These are phyloP conservation scores for Megaceryle maxima DNA, from an alignment of 2,113 vertebrate species.

Conservation along the genomic window DNA sequence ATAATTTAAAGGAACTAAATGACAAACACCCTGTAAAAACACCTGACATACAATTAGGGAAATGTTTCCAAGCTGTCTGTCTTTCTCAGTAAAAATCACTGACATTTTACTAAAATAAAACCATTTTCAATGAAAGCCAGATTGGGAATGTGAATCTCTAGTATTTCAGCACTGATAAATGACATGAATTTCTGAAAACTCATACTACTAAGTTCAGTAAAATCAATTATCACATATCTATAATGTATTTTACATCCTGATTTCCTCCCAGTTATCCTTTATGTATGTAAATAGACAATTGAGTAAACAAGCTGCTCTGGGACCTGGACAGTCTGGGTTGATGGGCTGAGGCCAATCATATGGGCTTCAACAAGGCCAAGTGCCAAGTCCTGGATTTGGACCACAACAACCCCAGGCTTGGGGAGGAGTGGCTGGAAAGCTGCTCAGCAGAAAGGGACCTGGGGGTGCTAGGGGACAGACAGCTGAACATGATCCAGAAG, in stretches of 20 bases:
- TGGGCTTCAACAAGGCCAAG: too few species aligned
- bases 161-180: background rate
- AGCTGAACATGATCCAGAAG: too few species aligned
- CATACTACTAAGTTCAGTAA: background rate
- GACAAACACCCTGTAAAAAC: background rate
- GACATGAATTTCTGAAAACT: background rate
- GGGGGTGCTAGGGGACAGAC: too few species aligned
- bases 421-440: too few species aligned
- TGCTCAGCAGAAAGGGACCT: too few species aligned
- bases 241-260: background rate
- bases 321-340: too few species aligned
- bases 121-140: background rate
- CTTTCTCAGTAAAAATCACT: background rate
- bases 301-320: background rate
- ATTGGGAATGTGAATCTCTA: background rate
- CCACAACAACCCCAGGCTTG: too few species aligned
- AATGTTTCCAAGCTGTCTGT: background rate
- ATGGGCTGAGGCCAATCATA: too few species aligned
- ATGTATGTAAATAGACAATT: background rate
- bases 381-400: too few species aligned
- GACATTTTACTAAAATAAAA: background rate
- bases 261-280: background rate
- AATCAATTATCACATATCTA: background rate
- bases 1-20: constrained; percentile 18
- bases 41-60: background rate